phyloP scores from a whole-genome alignment of 2,113 vertebrate species.

The Numida meleagris region DNA sequence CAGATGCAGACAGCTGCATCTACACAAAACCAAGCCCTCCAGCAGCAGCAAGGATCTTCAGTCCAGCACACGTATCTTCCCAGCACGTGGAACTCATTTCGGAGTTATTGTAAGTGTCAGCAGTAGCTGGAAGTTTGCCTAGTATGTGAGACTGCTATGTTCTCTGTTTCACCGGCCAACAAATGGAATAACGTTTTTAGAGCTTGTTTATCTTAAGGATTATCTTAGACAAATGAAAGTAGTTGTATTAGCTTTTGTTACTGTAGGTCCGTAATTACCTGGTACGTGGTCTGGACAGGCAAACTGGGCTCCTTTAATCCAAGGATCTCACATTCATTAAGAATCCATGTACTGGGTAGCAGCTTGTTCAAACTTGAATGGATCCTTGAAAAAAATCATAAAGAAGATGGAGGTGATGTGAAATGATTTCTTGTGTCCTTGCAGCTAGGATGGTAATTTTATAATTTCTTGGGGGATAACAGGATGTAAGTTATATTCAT shows the following conservation, averaged over 20 bases:
- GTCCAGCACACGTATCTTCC: constrained; percentile 94
- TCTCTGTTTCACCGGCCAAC: neutral
- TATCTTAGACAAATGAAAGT: neutral
- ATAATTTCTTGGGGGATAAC: neutral
- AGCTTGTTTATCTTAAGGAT: neutral
- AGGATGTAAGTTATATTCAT: neutral
- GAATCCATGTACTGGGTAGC: neutral
- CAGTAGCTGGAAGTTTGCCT: neutral
- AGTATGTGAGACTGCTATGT: neutral
- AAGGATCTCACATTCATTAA: neutral
- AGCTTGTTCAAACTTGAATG: neutral
- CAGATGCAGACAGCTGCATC: constrained; percentile 83
- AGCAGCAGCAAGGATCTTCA: constrained; percentile 80
- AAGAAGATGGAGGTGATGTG: neutral
- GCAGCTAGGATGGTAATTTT: neutral
- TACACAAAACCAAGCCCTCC: constrained; percentile 81
- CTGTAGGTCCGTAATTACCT: neutral
- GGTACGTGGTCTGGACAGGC: neutral
- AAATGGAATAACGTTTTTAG: neutral
- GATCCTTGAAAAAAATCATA: neutral
- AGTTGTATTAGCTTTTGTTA: neutral
- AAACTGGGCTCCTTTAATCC: neutral
- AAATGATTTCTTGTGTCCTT: neutral
- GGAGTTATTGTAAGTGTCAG: constrained; percentile 89
- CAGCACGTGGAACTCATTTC: constrained; percentile 91